phyloP scores from a whole-genome alignment of 2,113 vertebrate species.

The Grantiella picta region DNA sequence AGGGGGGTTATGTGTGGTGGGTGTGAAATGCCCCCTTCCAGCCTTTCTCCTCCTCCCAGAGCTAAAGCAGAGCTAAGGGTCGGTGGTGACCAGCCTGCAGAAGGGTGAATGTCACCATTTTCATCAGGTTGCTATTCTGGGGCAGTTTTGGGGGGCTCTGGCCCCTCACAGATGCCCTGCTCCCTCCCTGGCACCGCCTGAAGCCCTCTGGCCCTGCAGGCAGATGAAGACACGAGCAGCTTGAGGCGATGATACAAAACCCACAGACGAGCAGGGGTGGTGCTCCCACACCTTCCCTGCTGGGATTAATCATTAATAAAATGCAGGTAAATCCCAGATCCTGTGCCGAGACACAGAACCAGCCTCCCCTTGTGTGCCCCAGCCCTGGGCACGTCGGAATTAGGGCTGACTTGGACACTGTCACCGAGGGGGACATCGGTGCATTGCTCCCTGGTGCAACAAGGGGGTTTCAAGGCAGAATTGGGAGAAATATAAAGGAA shows the following conservation, averaged over 20 bases:
- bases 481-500: background rate
- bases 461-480: background rate
- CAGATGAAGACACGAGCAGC: background rate
- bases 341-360: fast-evolving
- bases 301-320: background rate
- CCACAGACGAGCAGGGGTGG: fast-evolving
- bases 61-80: background rate
- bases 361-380: background rate
- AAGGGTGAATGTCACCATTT: background rate
- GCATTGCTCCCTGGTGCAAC: background rate
- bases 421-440: fast-evolving
- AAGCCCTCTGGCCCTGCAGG: background rate
- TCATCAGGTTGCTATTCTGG: background rate
- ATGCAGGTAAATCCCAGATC: background rate
- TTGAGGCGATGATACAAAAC: fast-evolving
- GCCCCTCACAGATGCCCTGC: fast-evolving
- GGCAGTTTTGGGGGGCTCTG: background rate
- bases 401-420: background rate
- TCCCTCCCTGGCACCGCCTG: background rate
- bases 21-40: background rate
- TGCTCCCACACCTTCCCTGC: background rate
- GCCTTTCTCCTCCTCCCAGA: background rate
- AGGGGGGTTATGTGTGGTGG: fast-evolving
- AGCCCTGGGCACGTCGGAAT: fast-evolving
- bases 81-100: background rate